Base-by-base conservation (phyloP, 2,797 vertebrate species). In the Nannoperca obscura region DNA sequence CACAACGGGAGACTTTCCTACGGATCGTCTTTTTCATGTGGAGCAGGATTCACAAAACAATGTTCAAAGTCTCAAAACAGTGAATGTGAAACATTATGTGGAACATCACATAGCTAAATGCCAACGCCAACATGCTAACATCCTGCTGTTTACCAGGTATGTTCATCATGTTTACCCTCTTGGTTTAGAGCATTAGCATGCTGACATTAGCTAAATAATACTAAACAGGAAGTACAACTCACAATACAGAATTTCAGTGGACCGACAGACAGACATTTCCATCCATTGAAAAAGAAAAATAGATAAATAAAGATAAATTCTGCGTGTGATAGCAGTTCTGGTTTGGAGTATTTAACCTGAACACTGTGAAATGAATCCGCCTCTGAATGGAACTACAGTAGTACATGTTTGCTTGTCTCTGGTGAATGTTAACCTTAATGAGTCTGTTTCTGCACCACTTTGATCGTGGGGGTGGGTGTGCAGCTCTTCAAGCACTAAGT, bases 401-500 rank as follows among this genome's bases (percentile, higher is more conserved):
- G 34, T 57, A 0, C 27, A 7, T 24, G 36, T 60, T 10, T 24
- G 8, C 36, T 34, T 4, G 54, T 75, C 78, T 78, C 12, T 1
- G 1, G 8, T 15, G 32, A 55, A 64, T 42, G 47, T 38, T 40
- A 27, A 27, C 24, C 24, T 27, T 27, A 50, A 71, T 36, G 72
- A 1, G 3, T 75, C 32, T 69, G 55, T 50, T 58, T 71, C 42
- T 47, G 54, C 62, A 30, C 10, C 22, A 5, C 70, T 78, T 80
- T 80, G 77, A 74, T 71, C 14, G 1, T 0, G 7, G 27, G 1
- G 7, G 50, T 34, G 63, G 22, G 47, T 64, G 73, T 55, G 22
- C 67, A 0, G n/a, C 24, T 22, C 65, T 58, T 72, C 62, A 78
- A 81, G 57, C 53, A n/a, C 47, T 1, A 47, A 69, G 59, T 70